Conservation (phyloP, 2,113 vertebrate species). For the Mastomys natalensis region DNA sequence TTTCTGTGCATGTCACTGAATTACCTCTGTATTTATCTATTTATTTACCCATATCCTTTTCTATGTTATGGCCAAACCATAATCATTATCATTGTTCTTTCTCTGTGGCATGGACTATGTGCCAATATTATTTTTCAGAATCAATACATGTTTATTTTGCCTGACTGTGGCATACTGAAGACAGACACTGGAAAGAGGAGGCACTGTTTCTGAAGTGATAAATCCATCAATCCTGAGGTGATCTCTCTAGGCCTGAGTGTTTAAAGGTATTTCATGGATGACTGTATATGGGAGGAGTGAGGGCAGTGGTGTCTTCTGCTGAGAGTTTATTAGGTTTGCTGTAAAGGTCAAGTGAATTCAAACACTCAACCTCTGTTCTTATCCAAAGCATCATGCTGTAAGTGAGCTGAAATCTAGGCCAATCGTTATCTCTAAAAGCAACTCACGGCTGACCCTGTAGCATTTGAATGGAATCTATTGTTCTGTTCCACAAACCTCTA, state of each 20-base stretch:
- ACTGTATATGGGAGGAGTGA: not conserved
- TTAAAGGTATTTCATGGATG: not conserved
- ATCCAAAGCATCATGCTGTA: not conserved
- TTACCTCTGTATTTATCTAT: too few species aligned
- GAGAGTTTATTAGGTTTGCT: not conserved
- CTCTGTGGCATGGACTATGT: not conserved
- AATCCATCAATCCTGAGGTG: not conserved
- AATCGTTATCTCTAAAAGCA: conserved; percentile 14
- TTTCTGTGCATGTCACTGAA: not conserved
- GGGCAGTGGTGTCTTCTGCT: not conserved
- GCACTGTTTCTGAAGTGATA: not conserved
- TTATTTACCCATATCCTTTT: not conserved
- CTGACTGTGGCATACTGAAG: not conserved
- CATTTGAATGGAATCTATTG: conserved; percentile 13
- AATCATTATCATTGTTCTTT: not conserved
- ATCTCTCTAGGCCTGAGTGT: not conserved
- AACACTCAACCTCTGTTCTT: not conserved
- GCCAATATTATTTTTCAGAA: not conserved
- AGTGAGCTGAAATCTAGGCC: not conserved
- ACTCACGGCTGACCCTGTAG: not conserved
- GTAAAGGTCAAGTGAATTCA: conserved; percentile 18
- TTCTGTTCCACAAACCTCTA: not conserved
- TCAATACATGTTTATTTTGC: not conserved
- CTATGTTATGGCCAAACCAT: not conserved
- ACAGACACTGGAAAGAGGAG: not conserved